These are phyloP conservation scores for Canis aureus DNA, from an alignment of 2,113 vertebrate genomes.

Conservation along the genomic window DNA sequence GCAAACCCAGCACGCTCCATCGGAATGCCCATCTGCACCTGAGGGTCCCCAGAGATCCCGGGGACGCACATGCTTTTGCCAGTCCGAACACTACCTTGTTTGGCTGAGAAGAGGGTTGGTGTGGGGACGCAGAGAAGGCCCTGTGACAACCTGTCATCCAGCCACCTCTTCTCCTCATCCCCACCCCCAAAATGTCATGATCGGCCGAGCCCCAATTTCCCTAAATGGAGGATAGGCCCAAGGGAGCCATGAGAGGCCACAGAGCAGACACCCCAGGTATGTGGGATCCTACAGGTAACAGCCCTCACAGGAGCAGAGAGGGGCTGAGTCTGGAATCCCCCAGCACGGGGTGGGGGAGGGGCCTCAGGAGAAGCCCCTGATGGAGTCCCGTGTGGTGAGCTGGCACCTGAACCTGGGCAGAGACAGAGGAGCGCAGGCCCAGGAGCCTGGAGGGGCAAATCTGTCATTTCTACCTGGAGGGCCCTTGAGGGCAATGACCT, in stretches of 20 bases:
- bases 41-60: background rate
- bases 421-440: accelerated
- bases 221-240: background rate
- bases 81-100: accelerated
- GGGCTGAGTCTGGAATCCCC: background rate
- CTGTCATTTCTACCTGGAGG: background rate
- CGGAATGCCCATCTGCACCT: accelerated
- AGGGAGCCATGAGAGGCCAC: background rate
- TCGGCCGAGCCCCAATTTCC: background rate
- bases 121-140: background rate
- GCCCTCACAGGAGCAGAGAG: background rate
- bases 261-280: too few species aligned
- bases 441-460: background rate
- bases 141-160: background rate
- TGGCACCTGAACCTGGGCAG: background rate
- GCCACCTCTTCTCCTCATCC: background rate
- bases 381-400: background rate
- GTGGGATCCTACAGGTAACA: background rate
- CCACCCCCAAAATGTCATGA: background rate
- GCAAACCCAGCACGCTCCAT: background rate
- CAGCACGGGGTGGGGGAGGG: accelerated
- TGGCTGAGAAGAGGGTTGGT: background rate
- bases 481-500: accelerated
- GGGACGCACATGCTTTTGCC: background rate
- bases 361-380: background rate